phyloP scores from a whole-genome alignment of 2,888 invertebrate species.

The Mamestra brassicae region DNA sequence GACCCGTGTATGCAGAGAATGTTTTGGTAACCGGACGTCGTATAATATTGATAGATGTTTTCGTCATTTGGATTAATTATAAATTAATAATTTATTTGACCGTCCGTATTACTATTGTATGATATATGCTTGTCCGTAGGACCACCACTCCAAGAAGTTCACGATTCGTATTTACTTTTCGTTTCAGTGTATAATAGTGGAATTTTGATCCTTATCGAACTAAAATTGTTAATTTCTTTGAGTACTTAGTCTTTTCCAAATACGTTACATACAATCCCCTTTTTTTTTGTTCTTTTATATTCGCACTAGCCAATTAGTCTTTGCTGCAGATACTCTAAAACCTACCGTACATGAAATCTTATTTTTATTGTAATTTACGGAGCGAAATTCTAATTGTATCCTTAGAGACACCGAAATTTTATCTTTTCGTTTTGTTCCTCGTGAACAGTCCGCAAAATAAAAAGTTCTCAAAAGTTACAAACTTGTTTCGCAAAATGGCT shows the following conservation, averaged over 20 bases:
- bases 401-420: slow-evolving; percentile 11
- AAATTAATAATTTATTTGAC: slow-evolving; percentile 4
- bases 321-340: not conserved
- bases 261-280: not conserved
- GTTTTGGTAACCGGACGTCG: slow-evolving; percentile 8
- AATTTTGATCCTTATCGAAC: not conserved
- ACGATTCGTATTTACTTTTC: not conserved
- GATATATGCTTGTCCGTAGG: too few relatives aligned
- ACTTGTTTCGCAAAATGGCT: slow-evolving; percentile 58
- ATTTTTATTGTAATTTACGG: not conserved
- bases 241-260: not conserved
- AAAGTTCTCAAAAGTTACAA: slow-evolving; percentile 46
- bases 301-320: not conserved
- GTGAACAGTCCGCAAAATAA: slow-evolving; percentile 44
- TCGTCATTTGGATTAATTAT: not conserved
- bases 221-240: not conserved
- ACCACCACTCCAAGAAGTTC: not conserved
- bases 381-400: slow-evolving; percentile 19
- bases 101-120: too few relatives aligned
- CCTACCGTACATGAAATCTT: not conserved
- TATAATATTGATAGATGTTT: slow-evolving; percentile 17
- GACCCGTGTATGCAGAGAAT: slow-evolving; percentile 20
- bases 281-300: not conserved
- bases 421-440: slow-evolving; percentile 22
- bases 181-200: not conserved